phyloP scores from a whole-genome alignment of 1,140 invertebrate genomes.

The Zaprionus tsacasi region DNA sequence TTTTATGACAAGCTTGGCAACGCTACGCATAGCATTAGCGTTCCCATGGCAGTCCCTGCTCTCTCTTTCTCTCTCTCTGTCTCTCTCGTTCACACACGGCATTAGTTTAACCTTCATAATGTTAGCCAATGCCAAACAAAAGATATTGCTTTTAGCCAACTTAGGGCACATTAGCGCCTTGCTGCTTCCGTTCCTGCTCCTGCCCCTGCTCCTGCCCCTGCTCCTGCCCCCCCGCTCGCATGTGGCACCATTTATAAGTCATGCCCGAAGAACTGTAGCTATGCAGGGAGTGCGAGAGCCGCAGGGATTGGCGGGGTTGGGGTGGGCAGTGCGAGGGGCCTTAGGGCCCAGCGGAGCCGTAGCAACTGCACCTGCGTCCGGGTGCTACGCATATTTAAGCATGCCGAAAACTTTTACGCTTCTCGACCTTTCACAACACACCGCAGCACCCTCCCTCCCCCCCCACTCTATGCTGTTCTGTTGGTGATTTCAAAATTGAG shows the following conservation, averaged over 20 bases:
- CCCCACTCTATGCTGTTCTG: constrained; percentile 11
- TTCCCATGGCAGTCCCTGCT: constrained; percentile 4
- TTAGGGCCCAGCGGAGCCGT: constrained; percentile 26
- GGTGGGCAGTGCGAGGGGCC: background rate
- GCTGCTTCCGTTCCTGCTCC: background rate
- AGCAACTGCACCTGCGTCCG: constrained; percentile 68
- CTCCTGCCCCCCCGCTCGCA: constrained; percentile 12
- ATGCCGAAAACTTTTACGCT: constrained; percentile 57
- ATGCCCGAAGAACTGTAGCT: constrained; percentile 19
- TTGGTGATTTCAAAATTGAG: constrained; percentile 43
- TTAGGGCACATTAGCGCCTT: constrained; percentile 27
- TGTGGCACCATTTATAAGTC: constrained; percentile 51
- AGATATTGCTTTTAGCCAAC: constrained; percentile 43
- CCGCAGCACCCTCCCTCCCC: no score
- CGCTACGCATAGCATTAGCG: constrained; percentile 1
- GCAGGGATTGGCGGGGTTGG: background rate
- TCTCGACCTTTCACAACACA: constrained; percentile 31
- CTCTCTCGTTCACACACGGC: background rate
- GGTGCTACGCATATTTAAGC: constrained; percentile 67
- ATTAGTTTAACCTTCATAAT: constrained; percentile 42
- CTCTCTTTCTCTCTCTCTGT: background rate
- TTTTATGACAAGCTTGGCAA: constrained; percentile 24
- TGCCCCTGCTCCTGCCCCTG: background rate
- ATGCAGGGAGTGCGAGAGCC: background rate
- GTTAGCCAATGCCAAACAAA: constrained; percentile 32